A percentile compares a stretch with the other conserved stretches of the same genome.
These are phyloP conservation scores for Epinephelus coioides DNA, from an alignment of 2,797 vertebrate species.

Conservation along the genomic window DNA sequence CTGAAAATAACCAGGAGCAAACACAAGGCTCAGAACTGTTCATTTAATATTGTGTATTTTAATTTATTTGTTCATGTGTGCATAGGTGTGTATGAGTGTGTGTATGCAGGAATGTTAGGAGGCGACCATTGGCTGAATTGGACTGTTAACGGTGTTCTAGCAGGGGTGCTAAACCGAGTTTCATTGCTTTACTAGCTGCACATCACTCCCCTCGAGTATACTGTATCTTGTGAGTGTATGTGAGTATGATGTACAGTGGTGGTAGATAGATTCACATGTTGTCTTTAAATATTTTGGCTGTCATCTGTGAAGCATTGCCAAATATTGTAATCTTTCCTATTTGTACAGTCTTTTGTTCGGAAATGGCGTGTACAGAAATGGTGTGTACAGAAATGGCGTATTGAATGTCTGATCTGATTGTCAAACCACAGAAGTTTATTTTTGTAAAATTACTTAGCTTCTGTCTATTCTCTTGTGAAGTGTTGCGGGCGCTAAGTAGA, in stretches of 20 bases:
- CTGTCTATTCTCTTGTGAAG: conserved; percentile 43
- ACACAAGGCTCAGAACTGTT: conserved; percentile 33
- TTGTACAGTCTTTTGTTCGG: conserved; percentile 25
- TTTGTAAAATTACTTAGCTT: conserved; percentile 44
- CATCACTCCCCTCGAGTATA: conserved; percentile 35
- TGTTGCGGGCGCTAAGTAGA: conserved; percentile 14
- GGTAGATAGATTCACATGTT: conserved; percentile 46
- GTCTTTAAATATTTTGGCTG: conserved; percentile 42
- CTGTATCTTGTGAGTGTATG: conserved; percentile 48
- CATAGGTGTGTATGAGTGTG: conserved; percentile 9
- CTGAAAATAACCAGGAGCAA: conserved; percentile 28
- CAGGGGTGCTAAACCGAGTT: conserved; percentile 45
- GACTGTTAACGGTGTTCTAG: conserved; percentile 68
- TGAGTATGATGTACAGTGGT: conserved; percentile 45
- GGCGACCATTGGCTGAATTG: conserved; percentile 64
- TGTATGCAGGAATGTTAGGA: conserved; percentile 23
- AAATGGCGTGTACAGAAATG: conserved; percentile 49
- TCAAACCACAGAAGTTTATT: conserved; percentile 60
- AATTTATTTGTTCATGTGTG: conserved; percentile 31
- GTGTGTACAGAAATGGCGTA: conserved; percentile 4
- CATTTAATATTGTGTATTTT: conserved; percentile 11
- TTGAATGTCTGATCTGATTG: conserved; percentile 69
- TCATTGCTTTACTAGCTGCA: conserved; percentile 63
- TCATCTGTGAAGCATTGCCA: conserved; percentile 56
- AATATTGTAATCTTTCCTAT: conserved; percentile 56